Percentiles rank a stretch among this genome's conserved stretches.
Conservation (phyloP, 2,797 vertebrate species). For the Syngnathus acus region DNA sequence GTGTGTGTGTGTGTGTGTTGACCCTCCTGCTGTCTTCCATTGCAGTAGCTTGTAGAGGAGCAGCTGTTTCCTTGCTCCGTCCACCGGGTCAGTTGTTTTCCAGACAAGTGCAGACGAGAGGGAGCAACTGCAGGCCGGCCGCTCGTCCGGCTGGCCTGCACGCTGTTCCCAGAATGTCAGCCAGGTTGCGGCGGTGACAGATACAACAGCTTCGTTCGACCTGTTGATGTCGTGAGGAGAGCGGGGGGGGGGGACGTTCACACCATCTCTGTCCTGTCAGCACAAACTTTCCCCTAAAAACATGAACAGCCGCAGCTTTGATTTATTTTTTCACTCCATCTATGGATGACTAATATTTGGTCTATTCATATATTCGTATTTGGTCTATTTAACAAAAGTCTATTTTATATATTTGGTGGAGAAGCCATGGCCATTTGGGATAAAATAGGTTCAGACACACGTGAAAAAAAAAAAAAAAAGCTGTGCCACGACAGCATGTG, state of each 20-base stretch:
- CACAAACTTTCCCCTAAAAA: conserved; percentile 32
- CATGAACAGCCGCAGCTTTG: conserved; percentile 9
- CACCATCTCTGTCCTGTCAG: conserved; percentile 23
- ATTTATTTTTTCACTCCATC: not conserved
- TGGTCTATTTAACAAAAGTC: not conserved
- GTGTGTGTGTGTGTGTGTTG: not conserved
- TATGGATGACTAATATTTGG: not conserved
- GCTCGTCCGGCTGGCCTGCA: conserved; percentile 19
- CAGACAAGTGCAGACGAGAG: conserved; percentile 54
- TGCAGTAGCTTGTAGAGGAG: conserved; percentile 45
- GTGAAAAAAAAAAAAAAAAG: too few relatives aligned
- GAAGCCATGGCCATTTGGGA: too few relatives aligned
- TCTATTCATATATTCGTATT: too few relatives aligned
- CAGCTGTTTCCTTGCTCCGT: conserved; percentile 61
- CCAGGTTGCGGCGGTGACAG: conserved; percentile 50
- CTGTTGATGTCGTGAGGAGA: conserved; percentile 28
- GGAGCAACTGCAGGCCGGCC: conserved; percentile 57
- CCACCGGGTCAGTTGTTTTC: conserved; percentile 63
- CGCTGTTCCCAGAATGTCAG: conserved; percentile 54
- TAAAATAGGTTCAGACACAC: too few relatives aligned
- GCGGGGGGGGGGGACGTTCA: conserved; percentile 17
- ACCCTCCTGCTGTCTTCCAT: conserved; percentile 28
- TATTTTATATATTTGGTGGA: too few relatives aligned
- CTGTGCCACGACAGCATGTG: too few relatives aligned
- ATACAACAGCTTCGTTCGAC: conserved; percentile 46